A percentile compares a stretch with the other conserved stretches of the same genome.
Conservation (phyloP, 2,888 invertebrate genomes). For the Thecocarcelia acutangulata region DNA sequence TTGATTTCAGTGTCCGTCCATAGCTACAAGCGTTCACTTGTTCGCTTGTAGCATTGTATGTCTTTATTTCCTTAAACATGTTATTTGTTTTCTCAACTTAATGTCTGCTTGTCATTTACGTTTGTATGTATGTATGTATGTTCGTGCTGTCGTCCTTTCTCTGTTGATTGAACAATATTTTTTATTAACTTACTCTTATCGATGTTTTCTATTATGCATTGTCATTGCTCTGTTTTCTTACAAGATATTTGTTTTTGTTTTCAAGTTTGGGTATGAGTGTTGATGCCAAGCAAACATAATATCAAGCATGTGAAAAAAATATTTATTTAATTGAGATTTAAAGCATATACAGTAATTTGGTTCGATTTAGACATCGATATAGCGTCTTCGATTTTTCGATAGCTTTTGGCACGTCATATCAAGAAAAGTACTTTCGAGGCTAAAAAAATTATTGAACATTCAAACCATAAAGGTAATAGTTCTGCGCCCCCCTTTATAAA, state of each 20-base stretch:
- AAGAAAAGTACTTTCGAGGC: no score
- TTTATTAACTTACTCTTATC: constrained; percentile 42
- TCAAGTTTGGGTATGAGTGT: constrained; percentile 1
- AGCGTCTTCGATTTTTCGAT: no score
- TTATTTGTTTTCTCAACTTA: constrained; percentile 1
- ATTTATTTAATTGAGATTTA: no score
- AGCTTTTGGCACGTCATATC: no score
- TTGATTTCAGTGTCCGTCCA: background rate
- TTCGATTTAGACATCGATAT: no score
- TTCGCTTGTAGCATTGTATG: background rate
- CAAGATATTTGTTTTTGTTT: background rate
- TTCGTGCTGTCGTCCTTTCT: constrained; percentile 4
- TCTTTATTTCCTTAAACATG: constrained; percentile 27
- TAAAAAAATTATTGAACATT: no score
- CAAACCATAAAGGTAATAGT: no score
- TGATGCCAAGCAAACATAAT: no score
- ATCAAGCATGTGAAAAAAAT: no score
- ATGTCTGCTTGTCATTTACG: constrained; percentile 1
- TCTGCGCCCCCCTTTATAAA: no score
- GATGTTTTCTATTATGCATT: constrained; percentile 17
- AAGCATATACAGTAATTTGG: no score
- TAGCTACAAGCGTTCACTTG: background rate
- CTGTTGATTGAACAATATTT: constrained; percentile 41
- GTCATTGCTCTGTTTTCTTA: constrained; percentile 15
- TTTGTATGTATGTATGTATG: background rate